Evolutionary conservation across 2,888 invertebrate species (phyloP), one percentile per base, ranked within the genome.

Genomic region (Xestia c-nigrum): DNA sequence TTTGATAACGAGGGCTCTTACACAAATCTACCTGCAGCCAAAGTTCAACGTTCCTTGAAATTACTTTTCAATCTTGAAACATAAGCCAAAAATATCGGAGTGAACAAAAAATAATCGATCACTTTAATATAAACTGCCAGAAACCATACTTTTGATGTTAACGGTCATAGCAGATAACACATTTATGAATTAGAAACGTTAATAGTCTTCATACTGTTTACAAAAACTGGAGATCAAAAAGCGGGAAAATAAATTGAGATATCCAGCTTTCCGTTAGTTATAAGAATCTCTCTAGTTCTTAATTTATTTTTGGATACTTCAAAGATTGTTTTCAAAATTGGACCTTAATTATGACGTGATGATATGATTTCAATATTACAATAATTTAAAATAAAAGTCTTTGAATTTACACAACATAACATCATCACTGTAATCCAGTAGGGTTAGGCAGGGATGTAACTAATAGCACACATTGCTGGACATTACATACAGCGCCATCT

Each of bases 171-270:
- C 73, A 81, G 76, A 65, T 83, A 78, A 82, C 71, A 78, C 59
- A 77, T 77, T 83, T 76, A 83, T 80, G 80, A 84, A 85, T 85
- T 77, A 80, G 57, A 78, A 64, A 69, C 72, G 43, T 69, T 76
- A 67, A 75, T 66, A 69, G 76, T 79, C 80, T 84, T 66, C 43
- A 72, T 74, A 74, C 68, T 88, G 85, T 89, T 88, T 88, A 89
- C 72, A 57, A 76, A 74, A 79, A 50, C 24, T 6, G 14, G 55
- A 87, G 88, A 88, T 88, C 89, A 88, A 88, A 87, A 84, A 85
- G 82, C 76, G 65, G 24, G 19, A 24, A 69, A 72, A 69, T n/a
- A 78, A 76, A 65, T 46, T 69, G 5, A 72, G 63, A 52, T 76
- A 69, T 47, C 55, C 21, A 14, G 65, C 9, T 59, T 80, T 67